phyloP scores from a whole-genome alignment of 2,797 vertebrate genomes.

The Forpus xanthops region DNA sequence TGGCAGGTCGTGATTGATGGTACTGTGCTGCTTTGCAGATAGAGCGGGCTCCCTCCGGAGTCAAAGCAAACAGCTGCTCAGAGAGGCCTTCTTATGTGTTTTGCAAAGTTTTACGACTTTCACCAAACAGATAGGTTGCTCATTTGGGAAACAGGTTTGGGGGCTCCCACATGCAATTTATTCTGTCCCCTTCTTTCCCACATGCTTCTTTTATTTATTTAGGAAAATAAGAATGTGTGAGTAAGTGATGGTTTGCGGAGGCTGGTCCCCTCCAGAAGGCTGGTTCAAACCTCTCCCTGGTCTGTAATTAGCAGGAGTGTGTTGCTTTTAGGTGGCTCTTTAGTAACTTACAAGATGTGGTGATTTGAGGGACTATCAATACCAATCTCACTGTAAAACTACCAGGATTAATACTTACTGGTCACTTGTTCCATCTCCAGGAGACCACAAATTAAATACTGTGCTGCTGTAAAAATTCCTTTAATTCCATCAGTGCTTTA shows the following conservation, averaged over 20 bases:
- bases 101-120: conserved; percentile 55
- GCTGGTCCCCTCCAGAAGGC: background rate
- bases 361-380: background rate
- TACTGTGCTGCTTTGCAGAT: conserved; percentile 54
- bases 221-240: conserved; percentile 34
- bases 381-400: background rate
- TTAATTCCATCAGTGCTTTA: background rate
- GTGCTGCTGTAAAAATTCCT: background rate
- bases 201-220: conserved; percentile 51
- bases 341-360: background rate
- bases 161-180: conserved; percentile 60
- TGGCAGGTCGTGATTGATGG: conserved; percentile 54
- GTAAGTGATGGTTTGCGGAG: background rate
- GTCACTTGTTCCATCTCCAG: background rate
- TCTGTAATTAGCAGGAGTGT: conserved; percentile 41
- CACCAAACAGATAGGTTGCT: conserved; percentile 45
- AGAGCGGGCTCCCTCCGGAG: conserved; percentile 37
- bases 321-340: conserved; percentile 48
- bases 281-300: background rate
- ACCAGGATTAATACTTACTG: background rate
- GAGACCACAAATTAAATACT: conserved; percentile 9
- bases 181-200: conserved; percentile 49
- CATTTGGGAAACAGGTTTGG: conserved; percentile 47
- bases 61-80: conserved; percentile 58
- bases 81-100: conserved; percentile 42